Evolutionary conservation across 2,888 invertebrate genomes (phyloP).

Genomic region (Adineta ricciae): DNA sequence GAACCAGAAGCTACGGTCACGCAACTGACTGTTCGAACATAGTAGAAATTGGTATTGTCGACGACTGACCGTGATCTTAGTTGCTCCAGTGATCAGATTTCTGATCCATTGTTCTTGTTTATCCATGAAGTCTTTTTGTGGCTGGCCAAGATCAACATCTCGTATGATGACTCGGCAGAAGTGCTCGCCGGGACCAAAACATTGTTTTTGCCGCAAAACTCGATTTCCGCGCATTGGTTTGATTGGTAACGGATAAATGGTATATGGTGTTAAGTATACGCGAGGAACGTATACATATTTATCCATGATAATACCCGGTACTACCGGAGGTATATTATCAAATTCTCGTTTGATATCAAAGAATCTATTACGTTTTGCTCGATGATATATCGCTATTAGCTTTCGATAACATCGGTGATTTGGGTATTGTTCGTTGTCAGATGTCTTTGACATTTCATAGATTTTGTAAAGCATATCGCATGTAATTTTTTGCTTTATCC

Average conservation of each 20-base stretch:
- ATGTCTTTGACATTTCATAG: background rate
- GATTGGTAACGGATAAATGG: background rate
- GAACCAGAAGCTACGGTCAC: slow-evolving; percentile 38
- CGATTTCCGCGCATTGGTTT: background rate
- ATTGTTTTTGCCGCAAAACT: background rate
- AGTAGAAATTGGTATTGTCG: slow-evolving; percentile 37
- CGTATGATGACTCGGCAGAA: background rate
- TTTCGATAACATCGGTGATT: background rate
- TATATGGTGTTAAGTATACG: background rate
- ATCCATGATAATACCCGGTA: background rate
- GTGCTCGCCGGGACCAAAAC: background rate
- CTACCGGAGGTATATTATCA: background rate
- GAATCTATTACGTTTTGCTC: background rate
- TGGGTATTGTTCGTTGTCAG: background rate
- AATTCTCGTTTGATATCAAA: background rate
- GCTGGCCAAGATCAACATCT: background rate
- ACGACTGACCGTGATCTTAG: slow-evolving; percentile 31
- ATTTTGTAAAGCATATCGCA: background rate
- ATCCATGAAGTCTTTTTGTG: background rate
- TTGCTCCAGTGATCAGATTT: background rate
- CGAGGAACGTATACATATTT: background rate
- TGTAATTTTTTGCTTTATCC: background rate
- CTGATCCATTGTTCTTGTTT: background rate
- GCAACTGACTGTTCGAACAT: slow-evolving; percentile 38
- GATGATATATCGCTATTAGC: background rate